Evolutionary conservation across 2,113 vertebrate genomes (phyloP).

Genomic region (Callopanchax toddi): DNA sequence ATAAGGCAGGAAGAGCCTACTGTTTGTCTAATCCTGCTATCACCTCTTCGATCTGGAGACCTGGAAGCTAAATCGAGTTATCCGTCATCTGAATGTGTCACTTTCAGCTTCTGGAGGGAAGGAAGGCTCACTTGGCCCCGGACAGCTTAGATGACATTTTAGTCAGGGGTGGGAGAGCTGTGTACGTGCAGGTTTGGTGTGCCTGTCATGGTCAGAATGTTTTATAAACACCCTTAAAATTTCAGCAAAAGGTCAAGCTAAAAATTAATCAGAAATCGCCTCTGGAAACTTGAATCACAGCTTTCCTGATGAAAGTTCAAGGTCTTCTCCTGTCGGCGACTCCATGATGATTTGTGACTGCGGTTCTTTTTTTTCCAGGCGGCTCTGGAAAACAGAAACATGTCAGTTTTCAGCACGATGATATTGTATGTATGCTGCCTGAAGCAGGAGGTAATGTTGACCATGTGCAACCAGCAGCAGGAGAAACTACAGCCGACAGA

Average conservation of each 20-base stretch:
- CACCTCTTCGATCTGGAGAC: slow-evolving; percentile 20
- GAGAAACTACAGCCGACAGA: slow-evolving; percentile 47
- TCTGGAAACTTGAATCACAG: slow-evolving; percentile 33
- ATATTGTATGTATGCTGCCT: slow-evolving; percentile 8
- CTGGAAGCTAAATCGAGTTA: slow-evolving; percentile 7
- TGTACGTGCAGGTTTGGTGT: slow-evolving; percentile 21
- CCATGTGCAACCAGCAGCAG: slow-evolving; percentile 6
- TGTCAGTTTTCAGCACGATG: slow-evolving; percentile 29
- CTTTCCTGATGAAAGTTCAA: slow-evolving; percentile 36
- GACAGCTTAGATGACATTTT: slow-evolving; percentile 29
- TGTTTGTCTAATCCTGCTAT: slow-evolving; percentile 41
- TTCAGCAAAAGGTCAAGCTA: slow-evolving; percentile 1
- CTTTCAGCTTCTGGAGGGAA: slow-evolving; percentile 51
- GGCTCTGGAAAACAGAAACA: slow-evolving; percentile 41
- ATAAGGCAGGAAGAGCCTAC: slow-evolving; percentile 56
- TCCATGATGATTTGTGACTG: slow-evolving; percentile 53
- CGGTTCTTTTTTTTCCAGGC: slow-evolving; percentile 17
- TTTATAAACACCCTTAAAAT: slow-evolving; percentile 15
- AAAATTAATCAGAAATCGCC: slow-evolving; percentile 40
- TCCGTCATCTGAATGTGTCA: slow-evolving; percentile 31
- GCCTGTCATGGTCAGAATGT: slow-evolving; percentile 23
- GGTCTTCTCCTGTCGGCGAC: slow-evolving; percentile 18
- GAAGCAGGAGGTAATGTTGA: slow-evolving; percentile 36
- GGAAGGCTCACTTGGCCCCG: slow-evolving; percentile 36
- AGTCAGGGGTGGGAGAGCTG: slow-evolving; percentile 6